A percentile compares a stretch with the other conserved stretches of the same genome.
phyloP scores from a whole-genome alignment of 2,113 vertebrate species.

The Bujurquina vittata region DNA sequence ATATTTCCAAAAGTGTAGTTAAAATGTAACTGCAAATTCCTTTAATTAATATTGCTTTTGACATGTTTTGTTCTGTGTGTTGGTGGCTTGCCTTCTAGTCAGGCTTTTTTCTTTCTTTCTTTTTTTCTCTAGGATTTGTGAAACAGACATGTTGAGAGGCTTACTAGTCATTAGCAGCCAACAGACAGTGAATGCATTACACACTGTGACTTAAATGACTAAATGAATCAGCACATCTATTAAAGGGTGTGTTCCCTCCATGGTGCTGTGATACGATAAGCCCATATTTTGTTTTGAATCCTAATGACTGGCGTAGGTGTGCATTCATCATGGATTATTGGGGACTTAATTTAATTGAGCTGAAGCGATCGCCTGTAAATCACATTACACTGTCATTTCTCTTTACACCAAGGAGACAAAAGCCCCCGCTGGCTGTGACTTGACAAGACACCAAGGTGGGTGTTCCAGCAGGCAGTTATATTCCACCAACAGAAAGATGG shows the following conservation, averaged over 20 bases:
- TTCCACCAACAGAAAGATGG: constrained; percentile 43
- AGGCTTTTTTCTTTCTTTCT: constrained; percentile 12
- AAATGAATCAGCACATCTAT: constrained; percentile 83
- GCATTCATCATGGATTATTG: constrained; percentile 83
- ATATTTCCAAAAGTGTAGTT: background rate
- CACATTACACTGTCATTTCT: constrained; percentile 83
- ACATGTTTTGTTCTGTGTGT: constrained; percentile 12
- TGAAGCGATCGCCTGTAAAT: constrained; percentile 82
- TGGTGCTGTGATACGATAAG: constrained; percentile 77
- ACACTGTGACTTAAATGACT: constrained; percentile 78
- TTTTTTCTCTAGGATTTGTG: constrained; percentile 40
- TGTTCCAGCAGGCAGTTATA: constrained; percentile 64
- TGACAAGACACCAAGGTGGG: constrained; percentile 73
- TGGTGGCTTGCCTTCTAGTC: constrained; percentile 52
- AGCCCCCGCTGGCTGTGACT: constrained; percentile 69
- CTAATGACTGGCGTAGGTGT: constrained; percentile 83
- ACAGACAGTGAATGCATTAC: constrained; percentile 71
- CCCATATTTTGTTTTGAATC: constrained; percentile 82
- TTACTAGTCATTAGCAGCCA: constrained; percentile 72
- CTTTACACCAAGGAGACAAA: constrained; percentile 76
- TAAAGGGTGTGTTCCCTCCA: constrained; percentile 76
- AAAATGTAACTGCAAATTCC: constrained; percentile 4
- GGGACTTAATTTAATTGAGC: constrained; percentile 83
- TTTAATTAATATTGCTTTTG: constrained; percentile 9
- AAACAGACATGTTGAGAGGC: constrained; percentile 56